Percentiles rank a stretch among this genome's conserved stretches.
Evolutionary conservation across 2,888 invertebrate species (phyloP).

Genomic region (Cheilosia pagana): DNA sequence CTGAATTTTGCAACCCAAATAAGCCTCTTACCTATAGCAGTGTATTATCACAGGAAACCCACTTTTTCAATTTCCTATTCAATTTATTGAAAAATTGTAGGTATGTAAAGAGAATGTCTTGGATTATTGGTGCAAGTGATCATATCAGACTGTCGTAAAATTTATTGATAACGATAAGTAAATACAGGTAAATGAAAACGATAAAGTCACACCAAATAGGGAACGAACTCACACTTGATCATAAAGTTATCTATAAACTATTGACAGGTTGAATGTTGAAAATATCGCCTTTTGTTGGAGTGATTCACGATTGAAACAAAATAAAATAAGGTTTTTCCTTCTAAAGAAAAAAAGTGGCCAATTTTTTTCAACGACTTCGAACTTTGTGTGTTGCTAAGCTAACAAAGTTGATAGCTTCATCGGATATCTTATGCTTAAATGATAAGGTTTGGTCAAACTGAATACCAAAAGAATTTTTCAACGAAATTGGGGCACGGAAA

Average conservation of each 20-base stretch:
- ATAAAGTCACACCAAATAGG: neutral
- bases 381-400: too few species aligned
- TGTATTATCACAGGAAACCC: slow-evolving; percentile 29
- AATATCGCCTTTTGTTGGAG: neutral
- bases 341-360: too few species aligned
- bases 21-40: too few species aligned
- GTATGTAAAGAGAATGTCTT: slow-evolving; percentile 2
- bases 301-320: too few species aligned
- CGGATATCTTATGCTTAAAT: too few species aligned
- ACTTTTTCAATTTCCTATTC: slow-evolving; percentile 29
- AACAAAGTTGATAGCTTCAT: too few species aligned
- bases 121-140: slow-evolving; percentile 46
- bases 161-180: slow-evolving; percentile 30
- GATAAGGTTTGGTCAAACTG: too few species aligned
- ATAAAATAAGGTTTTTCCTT: too few species aligned
- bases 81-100: slow-evolving; percentile 15
- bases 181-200: slow-evolving; percentile 12
- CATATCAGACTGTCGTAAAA: slow-evolving; percentile 45
- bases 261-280: neutral
- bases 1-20: too few species aligned
- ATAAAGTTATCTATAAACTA: neutral
- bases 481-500: too few species aligned
- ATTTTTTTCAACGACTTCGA: too few species aligned
- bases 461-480: too few species aligned
- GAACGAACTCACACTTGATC: slow-evolving; percentile 2